Evolutionary conservation across 2,888 invertebrate species (phyloP), one percentile per base, ranked within the genome.

Genomic region (Rhagophthalmus giganteus): DNA sequence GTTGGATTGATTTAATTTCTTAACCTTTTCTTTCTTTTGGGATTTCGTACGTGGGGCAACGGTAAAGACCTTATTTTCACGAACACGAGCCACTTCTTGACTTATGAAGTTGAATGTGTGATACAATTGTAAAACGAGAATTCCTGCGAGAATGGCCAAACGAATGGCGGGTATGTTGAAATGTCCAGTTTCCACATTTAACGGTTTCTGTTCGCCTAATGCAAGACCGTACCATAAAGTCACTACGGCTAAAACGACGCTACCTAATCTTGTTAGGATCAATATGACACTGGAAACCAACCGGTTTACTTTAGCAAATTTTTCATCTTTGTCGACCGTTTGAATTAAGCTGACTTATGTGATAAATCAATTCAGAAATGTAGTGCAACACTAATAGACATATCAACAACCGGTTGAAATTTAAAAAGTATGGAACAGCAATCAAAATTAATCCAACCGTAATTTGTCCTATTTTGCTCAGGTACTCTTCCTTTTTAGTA

Each of bases 181-280:
- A 68, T 86, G 84, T 25, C 87, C 87, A 31, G 76, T 69, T 20
- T 73, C 70, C 13, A 81, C 61, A 67, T 85, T 81, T 33, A 87
- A 70, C 34, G 73, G 80, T 48, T 84, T 82, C 40, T 83, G 81
- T 38, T 77, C 77, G 45, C 74, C 77, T 56, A 79, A 76, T 7
- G 84, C 85, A 40, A 98, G 80, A n/a, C 98, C 98, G 75, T 93
- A 95, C 85, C 94, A 90, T 75, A 98, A 89, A 0, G 95, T 93
- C n/a, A 97, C 82, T 63, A 93, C 90, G 27, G 95, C 86, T 54
- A 96, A 79, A 53, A 92, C 89, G 68, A 96, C 85, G 55, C 94
- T 91, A 55, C 86, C 86, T 56, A 98, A 80, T 26, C 97, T 88
- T 24, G 87, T 88, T 8, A 84, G 67, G 39, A 95, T 86, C 76